Base-by-base conservation (phyloP, 1,140 invertebrate species). In the Leptinotarsa lineolata region DNA sequence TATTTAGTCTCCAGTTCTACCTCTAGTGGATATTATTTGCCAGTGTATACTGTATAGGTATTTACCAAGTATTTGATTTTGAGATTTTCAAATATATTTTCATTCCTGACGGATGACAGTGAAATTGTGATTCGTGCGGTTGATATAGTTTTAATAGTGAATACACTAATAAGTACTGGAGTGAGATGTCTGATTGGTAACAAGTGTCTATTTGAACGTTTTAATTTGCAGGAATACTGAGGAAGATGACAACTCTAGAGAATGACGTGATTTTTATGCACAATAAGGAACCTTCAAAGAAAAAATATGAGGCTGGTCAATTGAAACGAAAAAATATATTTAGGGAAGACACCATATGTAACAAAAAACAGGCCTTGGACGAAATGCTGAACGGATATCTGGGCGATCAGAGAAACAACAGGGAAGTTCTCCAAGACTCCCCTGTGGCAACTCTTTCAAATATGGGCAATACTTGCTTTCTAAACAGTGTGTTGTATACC, bases 401-500 rank as follows among this genome's bases (percentile, higher is more conserved):
- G 72, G 85, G 81, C 78, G 84, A 85, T 76, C 84, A 85, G 75
- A 83, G 86, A 73, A 76, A 80, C 74, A 83, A 81, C 74, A 85
- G 83, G 61, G 85, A 86, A 65, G 77, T 79, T 44, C 71, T 83
- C 44, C 80, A 81, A 59, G 81, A 84, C 61, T 85, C 87, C 73
- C 87, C 90, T 72, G 91, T 94, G 82, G 92, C 93, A 46, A 92
- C 93, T 44, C 86, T 95, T 15, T 92, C 91, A 74, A 96, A 96
- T 85, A 89, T 95, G 80, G 95, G 95, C 71, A 97, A 97, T 84
- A 96, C 95, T 39, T 97, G 95, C 86, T 97, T 95, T 86, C 86
- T 97, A 70, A 97, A 96, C 85, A 95, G 94, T 85, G 93, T 97
- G 44, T 86, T 97, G 21, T 96, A 97, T 85, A 94, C 95, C n/a